These are phyloP conservation scores for Diuraphis noxia DNA, from an alignment of 1,140 invertebrate species.

Conservation along the genomic window DNA sequence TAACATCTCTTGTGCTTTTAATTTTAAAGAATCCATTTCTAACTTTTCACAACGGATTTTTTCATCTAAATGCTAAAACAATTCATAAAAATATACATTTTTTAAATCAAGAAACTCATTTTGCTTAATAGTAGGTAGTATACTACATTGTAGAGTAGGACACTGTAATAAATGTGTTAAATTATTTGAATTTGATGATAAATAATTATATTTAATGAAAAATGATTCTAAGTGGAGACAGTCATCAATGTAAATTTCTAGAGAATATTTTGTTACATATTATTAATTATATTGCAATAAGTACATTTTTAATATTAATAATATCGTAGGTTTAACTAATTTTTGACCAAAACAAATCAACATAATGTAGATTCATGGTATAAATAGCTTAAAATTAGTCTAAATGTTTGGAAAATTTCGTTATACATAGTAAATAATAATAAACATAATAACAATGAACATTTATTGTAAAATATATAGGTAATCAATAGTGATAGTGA, in stretches of 20 bases:
- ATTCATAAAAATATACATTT: not conserved
- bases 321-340: not conserved
- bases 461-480: too few species aligned
- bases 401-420: not conserved
- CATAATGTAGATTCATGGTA: not conserved
- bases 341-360: not conserved
- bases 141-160: too few species aligned
- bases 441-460: too few species aligned
- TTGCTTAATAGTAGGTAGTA: not conserved
- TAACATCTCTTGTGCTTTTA: constrained; percentile 85
- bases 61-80: constrained; percentile 72
- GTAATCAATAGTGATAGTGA: not conserved
- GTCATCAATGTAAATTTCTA: not conserved
- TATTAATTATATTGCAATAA: not conserved
- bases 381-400: not conserved
- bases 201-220: not conserved
- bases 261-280: not conserved
- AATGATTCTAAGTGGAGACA: not conserved
- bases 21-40: constrained; percentile 86
- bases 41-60: constrained; percentile 88
- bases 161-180: not conserved
- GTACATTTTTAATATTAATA: not conserved
- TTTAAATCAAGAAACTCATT: not conserved
- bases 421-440: not conserved
- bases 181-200: not conserved